Conservation (phyloP, 2,888 invertebrate species). For the Alsophila aescularia region DNA sequence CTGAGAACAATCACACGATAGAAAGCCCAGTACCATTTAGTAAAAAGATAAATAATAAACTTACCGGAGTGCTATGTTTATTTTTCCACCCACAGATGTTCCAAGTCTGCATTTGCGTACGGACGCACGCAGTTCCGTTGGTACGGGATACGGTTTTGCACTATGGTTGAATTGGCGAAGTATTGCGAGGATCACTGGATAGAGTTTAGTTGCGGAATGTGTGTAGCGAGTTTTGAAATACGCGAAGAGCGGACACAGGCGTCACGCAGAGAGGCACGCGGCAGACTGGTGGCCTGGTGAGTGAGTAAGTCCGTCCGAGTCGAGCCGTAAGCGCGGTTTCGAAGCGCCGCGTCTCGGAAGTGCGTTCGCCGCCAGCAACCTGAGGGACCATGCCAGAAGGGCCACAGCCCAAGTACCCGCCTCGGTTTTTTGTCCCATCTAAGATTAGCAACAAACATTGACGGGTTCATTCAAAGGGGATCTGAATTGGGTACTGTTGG, state of each 20-base stretch:
- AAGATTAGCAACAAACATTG: conserved; percentile 72
- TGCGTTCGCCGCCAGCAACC: conserved; percentile 49
- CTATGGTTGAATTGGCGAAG: conserved; percentile 37
- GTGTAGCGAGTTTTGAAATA: conserved; percentile 10
- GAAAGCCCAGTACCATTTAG: conserved; percentile 45
- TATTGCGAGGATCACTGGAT: conserved; percentile 27
- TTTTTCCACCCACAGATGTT: conserved; percentile 68
- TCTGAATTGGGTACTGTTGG: conserved; percentile 20
- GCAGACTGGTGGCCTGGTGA: conserved; percentile 57
- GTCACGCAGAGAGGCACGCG: conserved; percentile 62
- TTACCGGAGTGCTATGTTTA: conserved; percentile 78
- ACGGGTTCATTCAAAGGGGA: conserved; percentile 59
- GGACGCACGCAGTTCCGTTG: conserved; percentile 58
- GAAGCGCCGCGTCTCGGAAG: conserved; percentile 22
- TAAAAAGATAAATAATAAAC: conserved; percentile 56
- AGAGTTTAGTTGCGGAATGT: conserved; percentile 29
- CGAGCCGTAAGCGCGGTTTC: conserved; percentile 29
- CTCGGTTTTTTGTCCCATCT: conserved; percentile 74
- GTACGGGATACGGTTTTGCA: conserved; percentile 42
- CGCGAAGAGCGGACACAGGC: conserved; percentile 50
- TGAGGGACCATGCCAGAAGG: conserved; percentile 72
- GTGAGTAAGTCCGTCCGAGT: conserved; percentile 13
- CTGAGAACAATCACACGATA: conserved; percentile 37
- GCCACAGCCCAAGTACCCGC: conserved; percentile 70
- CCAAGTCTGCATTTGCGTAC: conserved; percentile 67